Conservation (phyloP, 2,797 vertebrate species). For the Lacerta agilis region DNA sequence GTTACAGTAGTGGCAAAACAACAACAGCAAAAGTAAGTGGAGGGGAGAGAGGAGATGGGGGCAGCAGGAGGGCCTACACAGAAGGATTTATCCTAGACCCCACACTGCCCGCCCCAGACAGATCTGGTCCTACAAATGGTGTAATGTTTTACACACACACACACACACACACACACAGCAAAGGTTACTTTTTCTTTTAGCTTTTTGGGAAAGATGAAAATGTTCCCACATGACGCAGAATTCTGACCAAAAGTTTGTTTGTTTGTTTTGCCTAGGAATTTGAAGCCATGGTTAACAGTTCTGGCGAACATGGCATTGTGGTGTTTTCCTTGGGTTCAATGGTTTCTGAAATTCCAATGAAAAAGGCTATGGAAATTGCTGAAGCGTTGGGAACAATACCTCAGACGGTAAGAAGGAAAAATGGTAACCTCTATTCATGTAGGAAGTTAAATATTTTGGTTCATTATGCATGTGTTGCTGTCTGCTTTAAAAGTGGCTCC, state of each 20-base stretch:
- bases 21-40: no score
- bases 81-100: no score
- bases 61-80: no score
- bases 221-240: rapidly evolving
- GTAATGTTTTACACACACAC: not conserved
- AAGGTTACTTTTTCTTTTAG: slow-evolving; percentile 5
- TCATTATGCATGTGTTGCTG: not conserved
- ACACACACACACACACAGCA: not conserved
- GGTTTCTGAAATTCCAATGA: slow-evolving; percentile 85
- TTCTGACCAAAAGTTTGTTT: slow-evolving; percentile 32
- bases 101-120: no score
- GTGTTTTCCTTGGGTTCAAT: slow-evolving; percentile 92
- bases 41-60: no score
- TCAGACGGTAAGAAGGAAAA: slow-evolving; percentile 83
- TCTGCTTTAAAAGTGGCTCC: not conserved
- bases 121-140: not conserved
- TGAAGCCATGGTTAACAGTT: slow-evolving; percentile 86
- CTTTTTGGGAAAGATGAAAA: not conserved
- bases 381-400: slow-evolving; percentile 89
- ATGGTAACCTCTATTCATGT: not conserved
- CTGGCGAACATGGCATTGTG: slow-evolving; percentile 89
- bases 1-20: no score
- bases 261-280: slow-evolving; percentile 80
- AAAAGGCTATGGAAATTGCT: slow-evolving; percentile 83
- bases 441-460: not conserved